Evolutionary conservation across 2,888 invertebrate species (phyloP), one percentile per base, ranked within the genome.

Genomic region (Argyresthia albistria): DNA sequence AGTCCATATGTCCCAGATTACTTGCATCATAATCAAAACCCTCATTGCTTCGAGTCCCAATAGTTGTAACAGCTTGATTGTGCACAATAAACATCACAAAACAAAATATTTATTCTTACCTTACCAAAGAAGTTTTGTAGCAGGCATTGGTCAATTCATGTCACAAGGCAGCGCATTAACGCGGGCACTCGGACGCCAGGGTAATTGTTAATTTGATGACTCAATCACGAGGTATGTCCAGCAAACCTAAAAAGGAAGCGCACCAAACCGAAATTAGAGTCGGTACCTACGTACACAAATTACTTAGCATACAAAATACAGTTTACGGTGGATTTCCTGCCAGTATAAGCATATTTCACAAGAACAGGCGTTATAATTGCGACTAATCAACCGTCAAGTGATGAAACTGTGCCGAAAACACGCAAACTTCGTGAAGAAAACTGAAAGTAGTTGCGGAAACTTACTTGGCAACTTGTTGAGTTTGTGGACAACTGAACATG

Each of bases 161-260:
- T 4, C 25, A 25, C 6, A 25, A 25, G 25, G 25, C 25, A 25
- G 25, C 51, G 55, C 57, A 60, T 60, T 63, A 60, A 57, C 58
- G 62, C 55, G 60, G 59, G 63, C 57, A 64, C 67, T 67, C 56
- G 64, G 25, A 25, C 25, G 25, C 6, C 6, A 25, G 66, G 63
- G 64, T 66, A 65, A 62, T 56, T 51, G 61, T 57, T 53, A 54
- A 58, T 54, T 49, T 43, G 50, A 62, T 80, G 80, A 80, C 64
- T 80, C 80, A 78, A 66, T 59, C 8, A 48, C 46, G 47, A 56
- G 55, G 51, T 46, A 50, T 52, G 45, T 16, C 8, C 37, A 49
- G 37, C 36, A 39, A 43, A 43, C 43, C 49, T 46, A 45, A 53
- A 47, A 35, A 35, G 15, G 16, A 35, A 35, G 6, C 12, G 36